These are phyloP conservation scores for Pedetes capensis DNA, from an alignment of 2,113 vertebrate species.

Conservation along the genomic window DNA sequence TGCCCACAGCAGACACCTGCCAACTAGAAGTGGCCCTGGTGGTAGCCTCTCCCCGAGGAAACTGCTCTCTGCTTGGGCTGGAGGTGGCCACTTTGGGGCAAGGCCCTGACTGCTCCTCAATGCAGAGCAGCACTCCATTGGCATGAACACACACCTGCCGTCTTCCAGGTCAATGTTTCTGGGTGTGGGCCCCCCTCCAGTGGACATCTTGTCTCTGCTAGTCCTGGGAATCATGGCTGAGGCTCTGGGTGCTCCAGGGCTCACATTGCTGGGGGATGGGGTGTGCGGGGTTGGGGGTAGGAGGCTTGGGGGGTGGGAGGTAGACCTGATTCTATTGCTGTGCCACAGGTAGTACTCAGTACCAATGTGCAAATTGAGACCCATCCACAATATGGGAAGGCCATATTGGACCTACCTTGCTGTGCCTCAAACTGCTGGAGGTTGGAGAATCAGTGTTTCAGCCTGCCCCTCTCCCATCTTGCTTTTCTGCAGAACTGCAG, in stretches of 20 bases:
- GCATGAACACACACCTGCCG: constrained; percentile 91
- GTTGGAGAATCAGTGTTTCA: neutral
- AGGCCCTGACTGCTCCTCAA: constrained; percentile 42
- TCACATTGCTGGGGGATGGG: constrained; percentile 88
- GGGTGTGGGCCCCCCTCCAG: constrained; percentile 88
- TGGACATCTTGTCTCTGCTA: constrained; percentile 88
- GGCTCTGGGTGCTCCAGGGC: constrained; percentile 87
- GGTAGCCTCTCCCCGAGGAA: constrained; percentile 76
- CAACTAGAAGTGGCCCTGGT: constrained; percentile 87
- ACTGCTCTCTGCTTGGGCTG: constrained; percentile 86
- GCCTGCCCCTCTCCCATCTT: neutral
- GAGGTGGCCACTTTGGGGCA: constrained; percentile 85
- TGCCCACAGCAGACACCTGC: constrained; percentile 89
- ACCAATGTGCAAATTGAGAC: constrained; percentile 90
- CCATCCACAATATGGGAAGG: neutral
- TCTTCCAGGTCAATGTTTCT: constrained; percentile 91
- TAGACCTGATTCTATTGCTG: constrained; percentile 74
- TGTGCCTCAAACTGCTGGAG: neutral
- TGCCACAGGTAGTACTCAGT: constrained; percentile 70
- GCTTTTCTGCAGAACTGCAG: constrained; percentile 15
- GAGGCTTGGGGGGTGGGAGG: no score
- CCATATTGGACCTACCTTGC: neutral
- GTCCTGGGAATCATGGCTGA: constrained; percentile 87
- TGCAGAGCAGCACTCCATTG: constrained; percentile 85
- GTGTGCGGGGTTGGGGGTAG: no score